Percentiles rank a stretch among this genome's conserved stretches.
These are phyloP conservation scores for Hyperoplus lanceolatus DNA, from an alignment of 2,797 vertebrate species.

Conservation along the genomic window DNA sequence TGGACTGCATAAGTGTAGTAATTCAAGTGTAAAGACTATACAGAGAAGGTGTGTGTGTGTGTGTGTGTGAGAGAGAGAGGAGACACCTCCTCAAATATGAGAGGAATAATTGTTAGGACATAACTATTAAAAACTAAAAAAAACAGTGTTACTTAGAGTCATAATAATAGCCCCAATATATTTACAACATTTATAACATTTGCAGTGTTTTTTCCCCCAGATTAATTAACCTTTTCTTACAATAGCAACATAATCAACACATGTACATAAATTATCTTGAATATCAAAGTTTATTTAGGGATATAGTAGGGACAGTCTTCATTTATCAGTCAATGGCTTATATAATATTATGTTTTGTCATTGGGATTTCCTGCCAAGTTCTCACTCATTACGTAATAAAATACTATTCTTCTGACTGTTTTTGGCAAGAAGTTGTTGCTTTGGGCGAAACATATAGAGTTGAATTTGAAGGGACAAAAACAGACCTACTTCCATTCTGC, in stretches of 20 bases:
- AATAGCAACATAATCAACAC: too few relatives aligned
- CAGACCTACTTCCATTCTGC: background rate
- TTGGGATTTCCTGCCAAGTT: background rate
- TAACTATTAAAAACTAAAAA: background rate
- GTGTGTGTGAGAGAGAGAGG: background rate
- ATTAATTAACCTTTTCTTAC: too few relatives aligned
- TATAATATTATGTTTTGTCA: slow-evolving; percentile 1
- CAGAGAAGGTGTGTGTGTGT: background rate
- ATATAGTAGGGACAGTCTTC: background rate
- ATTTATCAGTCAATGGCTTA: background rate
- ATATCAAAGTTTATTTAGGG: background rate
- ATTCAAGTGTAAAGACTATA: slow-evolving; percentile 2
- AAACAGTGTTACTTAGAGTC: background rate
- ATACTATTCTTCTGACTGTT: background rate
- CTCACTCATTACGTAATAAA: background rate
- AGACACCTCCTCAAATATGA: background rate
- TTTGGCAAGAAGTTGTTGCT: background rate
- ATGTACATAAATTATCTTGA: too few relatives aligned
- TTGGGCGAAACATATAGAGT: background rate
- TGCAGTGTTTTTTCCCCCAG: too few relatives aligned
- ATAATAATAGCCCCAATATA: background rate
- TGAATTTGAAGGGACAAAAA: slow-evolving; percentile 6
- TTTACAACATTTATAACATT: background rate
- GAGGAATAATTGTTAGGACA: background rate
- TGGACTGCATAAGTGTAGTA: background rate